Evolutionary conservation across 35 echinoderm and acorn worm species (phyloP).

Genomic region (Heliocidaris tuberculata): DNA sequence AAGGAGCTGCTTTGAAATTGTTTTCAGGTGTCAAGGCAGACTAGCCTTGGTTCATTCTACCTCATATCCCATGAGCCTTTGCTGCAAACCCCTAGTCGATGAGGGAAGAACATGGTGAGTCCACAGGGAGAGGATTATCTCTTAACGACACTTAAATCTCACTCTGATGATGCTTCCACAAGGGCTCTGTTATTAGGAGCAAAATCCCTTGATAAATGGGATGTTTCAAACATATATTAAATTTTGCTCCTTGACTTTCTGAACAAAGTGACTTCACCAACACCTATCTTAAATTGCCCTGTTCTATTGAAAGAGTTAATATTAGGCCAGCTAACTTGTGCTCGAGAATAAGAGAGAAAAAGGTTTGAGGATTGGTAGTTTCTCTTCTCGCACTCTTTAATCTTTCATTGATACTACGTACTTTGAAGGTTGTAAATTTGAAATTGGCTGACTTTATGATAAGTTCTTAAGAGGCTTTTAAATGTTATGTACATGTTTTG

Average conservation of each 20-base stretch:
- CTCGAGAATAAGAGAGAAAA: too few relatives aligned
- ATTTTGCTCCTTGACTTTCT: not conserved
- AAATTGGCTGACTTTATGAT: too few relatives aligned
- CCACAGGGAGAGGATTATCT: conserved; percentile 7
- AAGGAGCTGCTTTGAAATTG: not conserved
- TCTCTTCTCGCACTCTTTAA: too few relatives aligned
- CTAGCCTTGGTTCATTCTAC: not conserved
- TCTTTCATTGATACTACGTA: too few relatives aligned
- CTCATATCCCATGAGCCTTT: not conserved
- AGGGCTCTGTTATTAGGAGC: not conserved
- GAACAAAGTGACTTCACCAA: not conserved
- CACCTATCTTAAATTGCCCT: not conserved
- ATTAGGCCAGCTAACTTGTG: too few relatives aligned
- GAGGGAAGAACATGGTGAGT: not conserved
- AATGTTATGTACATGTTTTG: too few relatives aligned
- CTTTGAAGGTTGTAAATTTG: too few relatives aligned
- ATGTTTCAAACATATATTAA: conserved; percentile 1
- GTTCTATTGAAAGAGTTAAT: too few relatives aligned
- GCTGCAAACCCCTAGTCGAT: not conserved
- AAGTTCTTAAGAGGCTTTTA: too few relatives aligned
- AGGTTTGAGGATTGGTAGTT: too few relatives aligned
- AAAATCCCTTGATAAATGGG: not conserved
- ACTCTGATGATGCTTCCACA: not conserved
- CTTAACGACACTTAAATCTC: not conserved
- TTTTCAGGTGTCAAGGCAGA: not conserved